Evolutionary conservation across 2,888 invertebrate genomes (phyloP), one percentile per base, ranked within the genome.

Genomic region (Ectemnius lituratus): DNA sequence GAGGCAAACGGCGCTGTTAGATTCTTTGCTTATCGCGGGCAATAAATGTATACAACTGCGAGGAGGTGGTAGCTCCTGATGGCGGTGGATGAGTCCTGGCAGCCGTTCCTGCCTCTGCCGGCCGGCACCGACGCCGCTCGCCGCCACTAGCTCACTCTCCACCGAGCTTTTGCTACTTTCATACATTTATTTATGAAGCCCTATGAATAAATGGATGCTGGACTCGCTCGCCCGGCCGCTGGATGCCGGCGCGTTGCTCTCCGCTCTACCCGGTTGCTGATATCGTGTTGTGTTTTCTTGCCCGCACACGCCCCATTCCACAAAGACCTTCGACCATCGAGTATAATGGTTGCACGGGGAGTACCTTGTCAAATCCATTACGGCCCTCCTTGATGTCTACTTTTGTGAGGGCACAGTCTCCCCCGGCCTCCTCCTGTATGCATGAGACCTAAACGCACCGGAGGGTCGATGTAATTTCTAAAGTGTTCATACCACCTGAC

Each of bases 161-260:
- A 47, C 63, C 67, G 58, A 65, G 70, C 62, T 70, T 75, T 62
- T 70, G 70, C 64, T 68, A 75, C 88, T 85, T 87, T 89, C 88
- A 89, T 90, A 85, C 88, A 90, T 90, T 89, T 89, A 90, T 90
- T 90, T 89, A 90, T 90, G 89, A 89, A 88, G 80, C 85, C 83
- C 85, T 86, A 90, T 90, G 89, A 90, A 90, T 90, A 90, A 89
- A 89, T 90, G 88, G 87, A 90, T 90, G 86, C 76, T 83, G 82
- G 86, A 84, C 84, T 86, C 85, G 23, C 23, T 23, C 23, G 23
- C 23, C 86, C 88, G 52, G 52, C 52, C 16, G 52, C 14, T 16
- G 52, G n/a, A 16, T 16, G 14, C 52, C 52, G 16, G 16, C 52
- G 52, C 85, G 85, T 85, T 81, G 81, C 71, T 78, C 73, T 82